Base-by-base conservation (phyloP, 2,113 vertebrate species). In the Ellobius talpinus region DNA sequence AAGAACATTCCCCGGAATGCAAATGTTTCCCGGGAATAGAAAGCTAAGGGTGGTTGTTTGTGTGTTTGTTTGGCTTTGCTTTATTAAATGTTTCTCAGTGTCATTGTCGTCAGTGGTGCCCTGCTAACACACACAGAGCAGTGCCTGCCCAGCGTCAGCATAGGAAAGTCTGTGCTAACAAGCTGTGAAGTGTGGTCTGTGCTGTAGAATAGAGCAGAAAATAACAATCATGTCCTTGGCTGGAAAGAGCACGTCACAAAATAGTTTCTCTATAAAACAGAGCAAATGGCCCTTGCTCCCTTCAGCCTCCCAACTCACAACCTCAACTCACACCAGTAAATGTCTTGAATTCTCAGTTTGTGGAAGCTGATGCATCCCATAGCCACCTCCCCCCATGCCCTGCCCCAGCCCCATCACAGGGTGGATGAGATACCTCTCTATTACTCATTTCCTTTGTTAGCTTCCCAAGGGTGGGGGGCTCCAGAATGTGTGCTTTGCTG, bases 161-260 rank as follows among this genome's bases (percentile, higher is more conserved):
- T 7, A 93, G 97, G 97, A 97, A 98, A 98, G 89, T 96, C 91
- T n/a, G 85, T 96, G 94, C 96, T 95, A 98, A 96, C 92, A 77
- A 97, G 88, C 93, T 95, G 97, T 97, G 87, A 93, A 96, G 93
- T 95, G 90, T 97, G 76, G 81, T 97, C 97, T 97, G 96, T 96
- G 88, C 88, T 97, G 94, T 98, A 94, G 96, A 97, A 94, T 93
- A 61, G 72, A 98, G 96, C 94, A 98, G 96, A 98, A 98, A 98
- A 98, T 93, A 96, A 95, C 97, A 95, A 97, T 96, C 87, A 47
- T 96, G 91, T 97, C 97, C 98, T 98, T 92, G 96, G 13, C 95
- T 97, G 68, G 96, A 97, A 97, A 96, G 96, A 97, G 90, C 92
- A 52, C 95, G 95, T 84, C 92, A 24, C 98, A 97, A 98, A 98